Evolutionary conservation across 2,113 vertebrate species (phyloP), one percentile per base, ranked within the genome.

Genomic region (Lepus timidus): DNA sequence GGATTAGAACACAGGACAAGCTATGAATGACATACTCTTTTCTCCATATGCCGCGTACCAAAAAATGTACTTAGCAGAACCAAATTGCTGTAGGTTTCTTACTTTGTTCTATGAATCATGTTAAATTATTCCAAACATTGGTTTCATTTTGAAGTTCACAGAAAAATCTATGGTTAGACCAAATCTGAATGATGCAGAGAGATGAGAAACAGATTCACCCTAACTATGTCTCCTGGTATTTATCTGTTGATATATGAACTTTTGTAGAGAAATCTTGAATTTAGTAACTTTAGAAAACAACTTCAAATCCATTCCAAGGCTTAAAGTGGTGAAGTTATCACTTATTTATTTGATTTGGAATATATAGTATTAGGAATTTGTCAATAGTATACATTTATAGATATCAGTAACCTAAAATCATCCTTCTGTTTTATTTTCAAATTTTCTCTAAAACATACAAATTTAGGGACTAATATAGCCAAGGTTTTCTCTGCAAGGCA

Each of bases 71-170:
- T 86, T 67, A 95, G 23, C 81, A 93, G 36, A 92, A 74, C 2
- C 29, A 93, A 95, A 86, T 16, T 83, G 68, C 36, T 94, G n/a
- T 23, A 79, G 75, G 93, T 61, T 86, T 84, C 68, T 83, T 87
- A 65, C 85, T 96, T 85, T 81, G 70, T 89, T 95, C 39, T 93
- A 49, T 71, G 36, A 65, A 91, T 90, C 73, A 88, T 62, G 76
- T 10, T 79, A 52, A 94, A 49, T 88, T 93, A 80, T 84, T 93
- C 83, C 90, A 88, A 95, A 65, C 64, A 96, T 84, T 88, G 65
- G 91, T 91, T 94, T 96, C 75, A 90, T 91, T 95, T 87, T 81
- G 52, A 96, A 95, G 55, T 95, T 89, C 94, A 87, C 17, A 92
- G 86, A 82, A 96, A 44, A 85, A 62, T 91, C 65, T 49, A 80